These are phyloP conservation scores for Xenus cinereus DNA, from an alignment of 2,113 vertebrate species.

Conservation along the genomic window DNA sequence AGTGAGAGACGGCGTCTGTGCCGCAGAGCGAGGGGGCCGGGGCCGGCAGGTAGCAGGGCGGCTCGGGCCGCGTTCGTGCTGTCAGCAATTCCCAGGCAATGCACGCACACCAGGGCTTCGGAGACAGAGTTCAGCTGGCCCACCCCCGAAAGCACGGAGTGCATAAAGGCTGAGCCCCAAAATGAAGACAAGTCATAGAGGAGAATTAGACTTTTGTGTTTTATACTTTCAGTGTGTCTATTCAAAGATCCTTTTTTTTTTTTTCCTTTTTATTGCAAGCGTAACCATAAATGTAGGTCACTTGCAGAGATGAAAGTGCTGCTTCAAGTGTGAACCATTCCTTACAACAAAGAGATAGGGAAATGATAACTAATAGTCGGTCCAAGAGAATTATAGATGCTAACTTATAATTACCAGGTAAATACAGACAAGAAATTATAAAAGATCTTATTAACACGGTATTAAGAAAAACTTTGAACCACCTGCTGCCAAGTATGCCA, in stretches of 20 bases:
- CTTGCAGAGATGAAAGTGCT: conserved; percentile 56
- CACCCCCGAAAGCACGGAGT: not conserved
- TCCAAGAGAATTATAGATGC: conserved; percentile 63
- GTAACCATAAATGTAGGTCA: conserved; percentile 69
- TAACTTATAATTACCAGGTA: conserved; percentile 74
- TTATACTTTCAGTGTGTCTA: not conserved
- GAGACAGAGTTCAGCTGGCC: not conserved
- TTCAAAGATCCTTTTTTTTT: conserved; percentile 19
- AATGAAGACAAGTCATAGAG: not conserved
- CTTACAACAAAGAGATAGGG: conserved; percentile 38
- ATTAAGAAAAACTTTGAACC: not conserved
- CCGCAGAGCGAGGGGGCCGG: not conserved
- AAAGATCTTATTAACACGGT: conserved; percentile 6
- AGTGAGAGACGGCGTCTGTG: not conserved
- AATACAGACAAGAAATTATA: conserved; percentile 65
- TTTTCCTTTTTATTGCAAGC: not conserved
- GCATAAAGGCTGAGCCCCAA: not conserved
- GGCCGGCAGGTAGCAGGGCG: not conserved
- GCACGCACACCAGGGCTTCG: not conserved
- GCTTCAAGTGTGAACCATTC: conserved; percentile 46
- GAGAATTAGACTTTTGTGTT: not conserved
- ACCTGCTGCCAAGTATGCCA: not conserved
- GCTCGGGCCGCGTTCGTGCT: not conserved
- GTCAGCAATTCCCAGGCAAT: not conserved
- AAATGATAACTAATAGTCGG: conserved; percentile 64